Conservation (phyloP, 2,888 invertebrate genomes). For the Spodoptera picta region DNA sequence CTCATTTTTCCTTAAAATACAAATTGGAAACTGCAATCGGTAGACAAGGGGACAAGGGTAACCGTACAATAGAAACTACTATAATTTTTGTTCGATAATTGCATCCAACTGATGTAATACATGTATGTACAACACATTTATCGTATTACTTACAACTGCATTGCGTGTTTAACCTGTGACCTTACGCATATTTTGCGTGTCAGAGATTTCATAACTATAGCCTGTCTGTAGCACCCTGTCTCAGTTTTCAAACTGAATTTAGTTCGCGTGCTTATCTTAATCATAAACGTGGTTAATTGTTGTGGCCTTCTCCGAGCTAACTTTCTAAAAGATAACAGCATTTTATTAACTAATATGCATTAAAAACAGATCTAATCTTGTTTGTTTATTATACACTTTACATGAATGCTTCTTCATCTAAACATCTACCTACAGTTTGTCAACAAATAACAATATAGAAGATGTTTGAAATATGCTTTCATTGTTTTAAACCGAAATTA, state of each 20-base stretch:
- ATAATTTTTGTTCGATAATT: conserved; percentile 1
- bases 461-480: conserved; percentile 15
- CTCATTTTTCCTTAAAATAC: conserved; percentile 7
- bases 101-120: conserved; percentile 4
- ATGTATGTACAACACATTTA: conserved; percentile 24
- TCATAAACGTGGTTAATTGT: conserved; percentile 62
- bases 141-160: conserved; percentile 38
- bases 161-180: conserved; percentile 66
- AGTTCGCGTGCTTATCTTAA: conserved; percentile 70
- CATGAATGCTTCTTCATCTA: neutral
- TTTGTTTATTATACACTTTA: conserved; percentile 10
- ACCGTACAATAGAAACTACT: neutral
- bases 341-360: conserved; percentile 36
- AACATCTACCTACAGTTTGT: too few species aligned
- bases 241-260: conserved; percentile 62
- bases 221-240: conserved; percentile 49
- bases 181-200: conserved; percentile 60
- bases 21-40: conserved; percentile 13
- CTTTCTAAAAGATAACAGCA: conserved; percentile 67
- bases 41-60: conserved; percentile 5
- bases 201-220: conserved; percentile 71
- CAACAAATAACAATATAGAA: neutral
- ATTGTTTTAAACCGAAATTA: conserved; percentile 10
- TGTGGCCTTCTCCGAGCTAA: conserved; percentile 65
- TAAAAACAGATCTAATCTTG: conserved; percentile 33